Evolutionary conservation across 2,113 vertebrate genomes (phyloP).

Genomic region (Argyrosomus japonicus): DNA sequence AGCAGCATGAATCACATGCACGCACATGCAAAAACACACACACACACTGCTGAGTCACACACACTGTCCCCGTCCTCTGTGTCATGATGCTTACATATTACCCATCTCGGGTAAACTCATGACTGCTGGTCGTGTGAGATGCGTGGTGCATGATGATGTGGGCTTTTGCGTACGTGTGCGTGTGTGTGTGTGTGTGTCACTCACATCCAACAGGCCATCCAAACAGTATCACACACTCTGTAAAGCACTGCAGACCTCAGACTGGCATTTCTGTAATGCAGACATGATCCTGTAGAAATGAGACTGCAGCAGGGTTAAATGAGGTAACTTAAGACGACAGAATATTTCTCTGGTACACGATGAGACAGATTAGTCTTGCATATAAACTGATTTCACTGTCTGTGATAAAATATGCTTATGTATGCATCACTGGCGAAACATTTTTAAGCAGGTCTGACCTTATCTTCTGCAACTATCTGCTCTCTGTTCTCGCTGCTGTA

Average conservation of each 20-base stretch:
- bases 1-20: slow-evolving; percentile 62
- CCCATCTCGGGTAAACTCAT: slow-evolving; percentile 47
- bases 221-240: slow-evolving; percentile 15
- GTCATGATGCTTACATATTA: slow-evolving; percentile 52
- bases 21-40: slow-evolving; percentile 41
- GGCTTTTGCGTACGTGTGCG: background rate
- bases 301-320: slow-evolving; percentile 26
- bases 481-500: slow-evolving; percentile 28
- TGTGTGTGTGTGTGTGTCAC: slow-evolving; percentile 18
- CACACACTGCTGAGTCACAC: slow-evolving; percentile 52
- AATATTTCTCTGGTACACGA: background rate
- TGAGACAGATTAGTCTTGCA: background rate
- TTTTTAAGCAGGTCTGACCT: slow-evolving; percentile 15
- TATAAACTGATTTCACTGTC: slow-evolving; percentile 16
- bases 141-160: background rate
- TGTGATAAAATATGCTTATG: slow-evolving; percentile 9
- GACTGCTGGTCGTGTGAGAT: slow-evolving; percentile 50
- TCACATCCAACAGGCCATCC: slow-evolving; percentile 10
- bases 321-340: background rate
- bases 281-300: background rate
- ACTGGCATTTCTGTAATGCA: background rate
- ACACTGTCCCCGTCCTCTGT: slow-evolving; percentile 40
- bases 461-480: slow-evolving; percentile 25
- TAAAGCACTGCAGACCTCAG: background rate
- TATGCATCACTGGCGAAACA: background rate